Evolutionary conservation across 2,113 vertebrate genomes (phyloP).

Genomic region (Hyaena hyaena): DNA sequence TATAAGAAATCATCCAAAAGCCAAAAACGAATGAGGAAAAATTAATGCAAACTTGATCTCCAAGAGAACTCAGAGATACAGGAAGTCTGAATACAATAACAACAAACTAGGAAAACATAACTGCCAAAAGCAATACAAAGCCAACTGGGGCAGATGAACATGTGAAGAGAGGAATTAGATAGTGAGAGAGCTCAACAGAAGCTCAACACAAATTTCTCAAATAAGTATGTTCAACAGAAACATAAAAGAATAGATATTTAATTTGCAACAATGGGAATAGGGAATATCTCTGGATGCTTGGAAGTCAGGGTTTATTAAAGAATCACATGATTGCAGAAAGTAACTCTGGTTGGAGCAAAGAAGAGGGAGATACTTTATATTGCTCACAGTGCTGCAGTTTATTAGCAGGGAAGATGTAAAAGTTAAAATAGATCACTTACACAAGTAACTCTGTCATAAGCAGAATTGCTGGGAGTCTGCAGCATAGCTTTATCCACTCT

Average conservation of each 20-base stretch:
- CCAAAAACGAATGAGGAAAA: slow-evolving; percentile 1
- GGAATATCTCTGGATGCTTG: neutral
- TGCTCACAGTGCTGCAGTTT: neutral
- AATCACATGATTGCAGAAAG: neutral
- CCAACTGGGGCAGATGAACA: neutral
- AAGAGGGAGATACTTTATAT: neutral
- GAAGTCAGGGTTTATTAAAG: neutral
- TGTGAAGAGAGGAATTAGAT: neutral
- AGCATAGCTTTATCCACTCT: neutral
- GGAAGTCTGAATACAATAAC: neutral
- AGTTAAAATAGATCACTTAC: neutral
- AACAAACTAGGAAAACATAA: neutral
- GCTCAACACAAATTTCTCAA: neutral
- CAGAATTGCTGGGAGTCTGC: neutral
- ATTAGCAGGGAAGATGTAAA: neutral
- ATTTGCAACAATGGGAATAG: neutral
- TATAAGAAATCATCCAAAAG: slow-evolving; percentile 37
- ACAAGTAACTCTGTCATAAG: neutral
- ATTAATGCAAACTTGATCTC: neutral
- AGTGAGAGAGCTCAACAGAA: neutral
- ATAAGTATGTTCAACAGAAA: neutral
- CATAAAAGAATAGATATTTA: neutral
- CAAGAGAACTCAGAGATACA: neutral
- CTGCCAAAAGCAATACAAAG: neutral
- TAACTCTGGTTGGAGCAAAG: neutral